Conservation (phyloP, 2,888 invertebrate species). For the Latrodectus elegans region DNA sequence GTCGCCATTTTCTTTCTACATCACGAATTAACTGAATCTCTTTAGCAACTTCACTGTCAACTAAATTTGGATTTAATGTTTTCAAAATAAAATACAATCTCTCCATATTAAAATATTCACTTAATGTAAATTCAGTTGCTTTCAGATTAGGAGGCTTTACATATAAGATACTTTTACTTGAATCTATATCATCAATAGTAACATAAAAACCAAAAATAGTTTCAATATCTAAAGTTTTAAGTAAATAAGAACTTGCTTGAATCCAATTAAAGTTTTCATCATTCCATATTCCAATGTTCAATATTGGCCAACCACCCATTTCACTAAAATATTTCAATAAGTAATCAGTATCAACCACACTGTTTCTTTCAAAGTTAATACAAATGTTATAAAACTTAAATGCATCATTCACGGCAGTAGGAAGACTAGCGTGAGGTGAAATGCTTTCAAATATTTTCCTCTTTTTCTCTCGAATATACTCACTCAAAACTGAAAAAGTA, state of each 20-base stretch:
- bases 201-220: constrained; percentile 16
- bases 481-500: constrained; percentile 7
- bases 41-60: not conserved
- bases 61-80: constrained; percentile 3
- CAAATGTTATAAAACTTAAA: constrained; percentile 40
- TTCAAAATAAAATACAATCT: constrained; percentile 15
- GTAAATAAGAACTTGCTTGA: constrained; percentile 35
- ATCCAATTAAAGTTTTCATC: constrained; percentile 27
- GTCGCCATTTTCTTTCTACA: constrained; percentile 19
- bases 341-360: constrained; percentile 7
- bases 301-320: constrained; percentile 59
- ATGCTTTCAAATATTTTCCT: constrained; percentile 23
- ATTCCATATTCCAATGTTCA: constrained; percentile 10
- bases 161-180: constrained; percentile 39
- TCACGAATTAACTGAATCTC: not conserved
- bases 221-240: constrained; percentile 23
- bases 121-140: not conserved
- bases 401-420: constrained; percentile 38
- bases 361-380: constrained; percentile 4
- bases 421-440: not conserved
- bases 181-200: constrained; percentile 22
- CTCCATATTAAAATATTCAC: not conserved
- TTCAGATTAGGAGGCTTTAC: constrained; percentile 13
- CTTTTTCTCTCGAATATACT: not conserved
- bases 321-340: constrained; percentile 19